Base-by-base conservation (phyloP, 2,888 invertebrate species). In the Aquatica leii region DNA sequence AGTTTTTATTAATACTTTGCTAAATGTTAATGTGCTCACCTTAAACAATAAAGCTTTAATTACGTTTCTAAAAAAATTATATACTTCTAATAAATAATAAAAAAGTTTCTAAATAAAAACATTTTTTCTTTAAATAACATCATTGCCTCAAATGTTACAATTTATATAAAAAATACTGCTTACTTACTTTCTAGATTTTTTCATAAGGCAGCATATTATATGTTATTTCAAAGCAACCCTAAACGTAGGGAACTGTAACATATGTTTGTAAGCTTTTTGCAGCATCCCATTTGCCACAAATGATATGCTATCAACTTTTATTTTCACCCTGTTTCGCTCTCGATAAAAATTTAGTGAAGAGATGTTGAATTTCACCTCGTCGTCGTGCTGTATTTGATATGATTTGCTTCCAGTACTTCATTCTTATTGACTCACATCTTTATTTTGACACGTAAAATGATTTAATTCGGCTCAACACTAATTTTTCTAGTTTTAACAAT, bases 241-340 rank as follows among this genome's bases (percentile, higher is more conserved):
- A 51, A 52, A 43, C 35, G 59, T 50, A 51, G 59, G 59, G 52
- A 64, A 65, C 35, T 53, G 65, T 60, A 65, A 60, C 65, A 65
- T 65, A 60, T 65, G 65, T 65, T 65, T 41, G 65, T 59, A 65
- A 63, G 65, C 65, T 65, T 52, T 65, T 60, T 65, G 59, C 48
- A 57, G 59, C 65, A 57, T 65, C 59, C 60, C 65, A 65, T 65
- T 65, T 60, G 56, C 59, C 60, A 52, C 65, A 65, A 65, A 65
- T 57, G 65, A 65, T 62, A 62, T 65, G 53, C 60, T 60, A 65
- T 65, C 60, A 65, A 65, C 59, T 65, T 65, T 65, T 65, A 65
- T 65, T 65, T 60, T 60, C 60, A 57, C 60, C 60, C 57, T 53
- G 60, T 50, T 60, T 53, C 56, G 57, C 56, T 59, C 53, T 56